A percentile compares a stretch with the other conserved stretches of the same genome.
These are phyloP conservation scores for Porites lobata DNA, from an alignment of 92 coral and sea anemone species.

Conservation along the genomic window DNA sequence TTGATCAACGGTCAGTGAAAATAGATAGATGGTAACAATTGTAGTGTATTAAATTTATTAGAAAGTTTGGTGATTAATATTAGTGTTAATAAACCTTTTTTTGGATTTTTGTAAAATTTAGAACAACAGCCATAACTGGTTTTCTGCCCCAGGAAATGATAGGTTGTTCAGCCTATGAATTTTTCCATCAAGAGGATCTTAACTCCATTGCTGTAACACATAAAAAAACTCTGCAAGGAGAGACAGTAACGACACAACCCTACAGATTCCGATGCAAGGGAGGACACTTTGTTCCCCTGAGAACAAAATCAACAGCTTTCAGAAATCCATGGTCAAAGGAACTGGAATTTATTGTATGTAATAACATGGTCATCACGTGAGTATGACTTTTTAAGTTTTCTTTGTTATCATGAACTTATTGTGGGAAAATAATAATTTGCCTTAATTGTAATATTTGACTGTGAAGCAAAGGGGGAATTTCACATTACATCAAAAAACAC, in stretches of 20 bases:
- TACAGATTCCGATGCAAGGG: conserved; percentile 85
- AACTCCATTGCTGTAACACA: conserved; percentile 71
- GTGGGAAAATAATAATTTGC: too few species aligned
- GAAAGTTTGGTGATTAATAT: too few species aligned
- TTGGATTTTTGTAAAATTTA: neutral
- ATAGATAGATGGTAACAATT: too few species aligned
- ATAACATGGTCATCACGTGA: conserved; percentile 74
- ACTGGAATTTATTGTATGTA: conserved; percentile 79
- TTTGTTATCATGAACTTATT: too few species aligned
- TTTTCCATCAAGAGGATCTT: conserved; percentile 81
- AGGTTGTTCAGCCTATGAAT: conserved; percentile 88
- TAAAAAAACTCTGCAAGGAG: conserved; percentile 63
- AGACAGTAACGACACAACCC: conserved; percentile 9
- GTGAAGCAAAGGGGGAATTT: too few species aligned
- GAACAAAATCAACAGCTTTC: conserved; percentile 72
- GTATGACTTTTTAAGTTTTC: conserved; percentile 13
- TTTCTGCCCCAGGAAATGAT: conserved; percentile 86
- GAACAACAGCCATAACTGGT: conserved; percentile 83
- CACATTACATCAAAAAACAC: too few species aligned
- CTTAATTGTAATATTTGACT: too few species aligned
- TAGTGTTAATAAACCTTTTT: neutral
- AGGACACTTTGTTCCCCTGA: conserved; percentile 86
- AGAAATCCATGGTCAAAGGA: conserved; percentile 95
- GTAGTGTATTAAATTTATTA: too few species aligned
- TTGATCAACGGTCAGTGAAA: conserved; percentile 81